Evolutionary conservation across 2,113 vertebrate genomes (phyloP), one percentile per base, ranked within the genome.

Genomic region (Neogale vison): DNA sequence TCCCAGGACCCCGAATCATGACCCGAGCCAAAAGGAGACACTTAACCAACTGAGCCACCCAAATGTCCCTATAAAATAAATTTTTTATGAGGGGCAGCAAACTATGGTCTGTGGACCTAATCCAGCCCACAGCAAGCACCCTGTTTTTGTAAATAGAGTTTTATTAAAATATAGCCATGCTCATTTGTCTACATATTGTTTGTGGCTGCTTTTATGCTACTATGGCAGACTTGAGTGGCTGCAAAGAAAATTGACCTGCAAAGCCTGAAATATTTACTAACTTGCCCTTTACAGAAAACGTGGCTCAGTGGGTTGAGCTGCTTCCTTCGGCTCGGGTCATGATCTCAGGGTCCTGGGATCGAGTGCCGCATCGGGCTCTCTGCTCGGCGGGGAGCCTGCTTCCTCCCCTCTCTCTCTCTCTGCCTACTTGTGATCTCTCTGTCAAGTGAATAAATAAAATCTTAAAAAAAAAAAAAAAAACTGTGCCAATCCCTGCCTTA

Each of bases 221-320:
- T 29, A 59, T 34, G 7, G 57, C 36, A 63, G 36, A 91, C 39
- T 34, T 55, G 26, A 82, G 61, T 61, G 63, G 55, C n/a, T 84
- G n/a, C 42, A 90, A 90, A 23, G 84, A 76, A 95, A 94, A 93
- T 26, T 57, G 15, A 57, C 18, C 83, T 45, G n/a, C 31, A 29
- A 81, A 96, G 11, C 57, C 69, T 95, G 52, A 92, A 71, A 85
- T n/a, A 55, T 77, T 90, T 77, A 85, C 42, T 39, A 65, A 61
- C 76, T 71, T 50, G 21, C 65, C 47, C 57, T 93, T 85, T 67
- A 90, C 4, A 81, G n/a, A 63, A 72, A 83, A 93, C 80, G 45
- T 24, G n/a, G n/a, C n/a, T n/a, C n/a, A n/a, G n/a, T n/a, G n/a
- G n/a, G n/a, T n/a, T n/a, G n/a, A n/a, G n/a, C n/a, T n/a, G n/a